Evolutionary conservation across 2,888 invertebrate species (phyloP), one percentile per base, ranked within the genome.

Genomic region (Zonitis immaculata): DNA sequence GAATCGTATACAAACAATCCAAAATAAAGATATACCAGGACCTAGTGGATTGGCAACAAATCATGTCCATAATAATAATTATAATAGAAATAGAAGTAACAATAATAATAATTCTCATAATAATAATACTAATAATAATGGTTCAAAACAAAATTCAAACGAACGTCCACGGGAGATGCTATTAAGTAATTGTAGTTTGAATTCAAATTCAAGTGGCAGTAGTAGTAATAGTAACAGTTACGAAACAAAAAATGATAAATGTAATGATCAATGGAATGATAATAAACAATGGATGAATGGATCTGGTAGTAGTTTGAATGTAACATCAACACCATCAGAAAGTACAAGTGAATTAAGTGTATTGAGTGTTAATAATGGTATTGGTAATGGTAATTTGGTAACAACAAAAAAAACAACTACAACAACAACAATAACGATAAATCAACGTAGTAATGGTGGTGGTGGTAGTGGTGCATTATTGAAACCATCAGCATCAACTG

Each of bases 401-500:
- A 32, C 18, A 35, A 18, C 8, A 16, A 50, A 54, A 44, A 54
- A 45, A 14, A 64, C 62, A 43, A 60, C 58, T 28, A 49, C 56
- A 2, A 44, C 47, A 12, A 52, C 35, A 16, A 16, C 52, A 58
- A 0, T 62, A 60, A 9, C 27, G 6, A 20, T 51, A 45, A 47
- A 35, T 65, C 65, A 14, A 53, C 32, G n/a, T n/a, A n/a, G n/a
- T n/a, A 52, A 67, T 61, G 32, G 7, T n/a, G n/a, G n/a, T n/a
- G n/a, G n/a, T n/a, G n/a, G n/a, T n/a, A n/a, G n/a, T n/a, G n/a
- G n/a, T n/a, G 3, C 35, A 3, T 18, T 35, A 63, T 56, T 73
- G 35, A 82, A 80, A 61, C 78, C 80, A 0, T 76, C 73, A 3
- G 78, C 80, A 16, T 86, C 88, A 0, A 89, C 89, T 0, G 92